These are phyloP conservation scores for Anthophora plumipes DNA, from an alignment of 2,888 invertebrate genomes.

Conservation along the genomic window DNA sequence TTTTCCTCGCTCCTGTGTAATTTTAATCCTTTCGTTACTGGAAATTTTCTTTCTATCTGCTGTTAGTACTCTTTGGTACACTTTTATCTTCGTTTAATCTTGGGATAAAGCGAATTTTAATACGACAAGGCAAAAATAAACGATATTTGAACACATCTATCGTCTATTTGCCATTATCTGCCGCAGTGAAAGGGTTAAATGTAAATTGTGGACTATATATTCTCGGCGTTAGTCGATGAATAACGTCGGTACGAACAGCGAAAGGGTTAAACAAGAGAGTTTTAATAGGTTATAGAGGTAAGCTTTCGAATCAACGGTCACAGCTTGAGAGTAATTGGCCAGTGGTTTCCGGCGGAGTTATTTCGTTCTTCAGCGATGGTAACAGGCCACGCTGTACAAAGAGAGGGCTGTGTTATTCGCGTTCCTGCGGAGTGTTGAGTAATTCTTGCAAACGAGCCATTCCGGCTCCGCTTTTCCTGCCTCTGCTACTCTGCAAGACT, in stretches of 20 bases:
- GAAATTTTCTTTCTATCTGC: too few relatives aligned
- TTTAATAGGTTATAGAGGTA: background rate
- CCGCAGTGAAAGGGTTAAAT: background rate
- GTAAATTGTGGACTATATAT: too few relatives aligned
- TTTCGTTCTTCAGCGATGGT: constrained; percentile 1
- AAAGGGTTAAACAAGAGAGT: background rate
- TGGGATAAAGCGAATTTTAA: too few relatives aligned
- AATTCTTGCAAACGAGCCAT: constrained; percentile 59
- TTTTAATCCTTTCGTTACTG: too few relatives aligned
- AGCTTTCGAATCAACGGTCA: background rate
- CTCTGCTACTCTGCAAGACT: constrained; percentile 43
- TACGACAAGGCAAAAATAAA: too few relatives aligned
- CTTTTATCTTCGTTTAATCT: too few relatives aligned
- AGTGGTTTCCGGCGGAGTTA: constrained; percentile 7
- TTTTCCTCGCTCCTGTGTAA: too few relatives aligned
- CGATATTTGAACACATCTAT: too few relatives aligned
- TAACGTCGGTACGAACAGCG: background rate
- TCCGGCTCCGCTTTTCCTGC: constrained; percentile 55
- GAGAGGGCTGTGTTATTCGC: constrained; percentile 28
- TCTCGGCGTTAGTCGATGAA: background rate
- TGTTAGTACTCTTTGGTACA: too few relatives aligned
- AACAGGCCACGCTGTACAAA: constrained; percentile 17
- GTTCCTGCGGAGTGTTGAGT: constrained; percentile 49
- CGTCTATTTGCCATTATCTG: too few relatives aligned
- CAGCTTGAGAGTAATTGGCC: constrained; percentile 3